Evolutionary conservation across 2,888 invertebrate genomes (phyloP).

Genomic region (Sinelater perroti): DNA sequence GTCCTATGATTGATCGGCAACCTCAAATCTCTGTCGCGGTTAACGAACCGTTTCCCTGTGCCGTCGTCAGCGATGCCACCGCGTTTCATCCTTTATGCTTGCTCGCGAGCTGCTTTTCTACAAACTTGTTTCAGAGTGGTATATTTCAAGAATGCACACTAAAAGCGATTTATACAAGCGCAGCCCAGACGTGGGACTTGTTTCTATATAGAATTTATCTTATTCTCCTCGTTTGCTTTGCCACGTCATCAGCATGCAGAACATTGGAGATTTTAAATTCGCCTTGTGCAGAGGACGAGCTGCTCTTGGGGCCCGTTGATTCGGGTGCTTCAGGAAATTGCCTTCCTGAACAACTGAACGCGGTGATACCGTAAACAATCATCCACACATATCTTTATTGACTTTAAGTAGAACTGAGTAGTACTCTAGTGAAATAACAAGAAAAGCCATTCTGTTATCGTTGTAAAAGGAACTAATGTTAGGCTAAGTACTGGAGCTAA

Average conservation of each 20-base stretch:
- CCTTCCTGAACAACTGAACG: too few species aligned
- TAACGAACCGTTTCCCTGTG: slow-evolving; percentile 34
- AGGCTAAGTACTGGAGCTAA: too few species aligned
- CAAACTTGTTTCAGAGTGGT: slow-evolving; percentile 13
- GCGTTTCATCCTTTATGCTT: slow-evolving; percentile 21
- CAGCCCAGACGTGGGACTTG: slow-evolving; percentile 3
- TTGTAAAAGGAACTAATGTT: too few species aligned
- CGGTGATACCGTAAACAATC: too few species aligned
- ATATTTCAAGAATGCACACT: slow-evolving; percentile 16
- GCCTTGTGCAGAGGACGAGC: too few species aligned
- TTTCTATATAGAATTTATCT: slow-evolving; percentile 7
- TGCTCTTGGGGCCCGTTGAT: too few species aligned
- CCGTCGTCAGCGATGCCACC: slow-evolving; percentile 32
- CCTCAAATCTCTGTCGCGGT: slow-evolving; percentile 34
- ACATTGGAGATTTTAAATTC: too few species aligned
- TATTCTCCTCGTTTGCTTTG: slow-evolving; percentile 4
- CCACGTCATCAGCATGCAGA: slow-evolving; percentile 1
- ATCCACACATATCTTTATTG: too few species aligned
- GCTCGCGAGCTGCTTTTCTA: slow-evolving; percentile 8
- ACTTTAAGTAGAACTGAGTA: too few species aligned
- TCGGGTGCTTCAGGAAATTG: too few species aligned
- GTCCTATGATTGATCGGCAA: slow-evolving; percentile 34
- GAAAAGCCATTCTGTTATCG: too few species aligned
- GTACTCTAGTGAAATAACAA: too few species aligned
- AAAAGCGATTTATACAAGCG: slow-evolving; percentile 18